Evolutionary conservation across 2,797 vertebrate genomes (phyloP), one percentile per base, ranked within the genome.

Genomic region (Intellagama lesueurii): DNA sequence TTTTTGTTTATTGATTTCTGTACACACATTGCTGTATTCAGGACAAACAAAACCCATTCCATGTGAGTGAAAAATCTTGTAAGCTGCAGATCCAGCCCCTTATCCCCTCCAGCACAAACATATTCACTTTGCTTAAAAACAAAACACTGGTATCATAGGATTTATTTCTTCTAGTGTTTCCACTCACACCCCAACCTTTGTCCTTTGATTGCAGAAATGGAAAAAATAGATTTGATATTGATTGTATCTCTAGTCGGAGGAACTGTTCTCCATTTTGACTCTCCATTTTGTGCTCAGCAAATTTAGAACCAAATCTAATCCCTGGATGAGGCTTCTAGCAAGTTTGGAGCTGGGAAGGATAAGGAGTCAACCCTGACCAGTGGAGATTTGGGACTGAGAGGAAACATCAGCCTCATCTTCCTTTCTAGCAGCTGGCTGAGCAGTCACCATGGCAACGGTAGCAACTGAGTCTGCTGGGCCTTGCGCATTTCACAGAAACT

Each of bases 131-230:
- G 68, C 72, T 88, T 72, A n/a, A 56, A 56, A 56, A 56, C 52
- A 56, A 75, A 91, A 56, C 35, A 6, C 12, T 89, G 88, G 14
- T 70, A 89, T 91, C 88, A 40, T 89, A 14, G 84, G 76, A 40
- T 22, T 35, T 92, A 4, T 73, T 16, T 83, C 83, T 60, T 44
- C 56, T 14, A 52, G 6, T 35, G 26, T 89, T 64, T 75, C 12
- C 40, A 5, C 11, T 26, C 47, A 9, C 52, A 12, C 40, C 66
- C 81, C 88, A 83, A 6, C 1, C 66, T 24, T 70, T 88, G 24
- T 68, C n/a, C 81, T 90, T 76, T 47, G 14, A 16, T 30, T 85
- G 56, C 87, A 87, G 14, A 69, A n/a, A 47, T 47, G 28, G 70
- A 30, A 11, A 88, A 28, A 28, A 78, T 78, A 86, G 17, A 22